phyloP scores from a whole-genome alignment of 2,797 vertebrate genomes.

The Synanceia verrucosa region DNA sequence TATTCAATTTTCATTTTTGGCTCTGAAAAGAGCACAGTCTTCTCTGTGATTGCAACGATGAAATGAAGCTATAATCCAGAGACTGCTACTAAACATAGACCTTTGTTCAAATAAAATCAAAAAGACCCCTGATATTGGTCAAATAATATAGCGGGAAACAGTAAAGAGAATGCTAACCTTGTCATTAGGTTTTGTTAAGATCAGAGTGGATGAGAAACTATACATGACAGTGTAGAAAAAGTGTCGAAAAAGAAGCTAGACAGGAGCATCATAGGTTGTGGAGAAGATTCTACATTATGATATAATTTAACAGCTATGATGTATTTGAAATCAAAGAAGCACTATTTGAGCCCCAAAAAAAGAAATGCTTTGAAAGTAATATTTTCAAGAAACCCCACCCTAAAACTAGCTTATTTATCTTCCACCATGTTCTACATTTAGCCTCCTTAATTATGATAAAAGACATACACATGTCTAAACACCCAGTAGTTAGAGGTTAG shows the following conservation, averaged over 20 bases:
- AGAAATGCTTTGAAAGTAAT: conserved; percentile 15
- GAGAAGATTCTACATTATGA: neutral
- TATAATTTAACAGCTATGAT: neutral
- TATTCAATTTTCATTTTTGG: conserved; percentile 6
- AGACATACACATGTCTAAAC: conserved; percentile 27
- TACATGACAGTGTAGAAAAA: neutral
- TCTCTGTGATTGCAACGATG: neutral
- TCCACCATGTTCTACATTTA: conserved; percentile 36
- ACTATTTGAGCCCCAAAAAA: neutral
- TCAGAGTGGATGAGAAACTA: neutral
- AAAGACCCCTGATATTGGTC: neutral
- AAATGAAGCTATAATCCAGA: neutral
- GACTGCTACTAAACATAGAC: neutral
- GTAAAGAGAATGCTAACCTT: neutral
- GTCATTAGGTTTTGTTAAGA: neutral
- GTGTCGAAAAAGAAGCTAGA: neutral
- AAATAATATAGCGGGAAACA: neutral
- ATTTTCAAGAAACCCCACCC: conserved; percentile 13
- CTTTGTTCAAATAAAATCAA: neutral
- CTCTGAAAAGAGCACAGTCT: neutral
- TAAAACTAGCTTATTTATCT: conserved; percentile 24
- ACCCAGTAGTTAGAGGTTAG: conserved; percentile 65
- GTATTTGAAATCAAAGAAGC: neutral
- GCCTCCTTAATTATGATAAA: conserved; percentile 43
- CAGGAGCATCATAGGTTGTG: neutral